Percentiles rank a stretch among this genome's conserved stretches.
Conservation (phyloP, 2,888 invertebrate species). For the Hirudinaria manillensis region DNA sequence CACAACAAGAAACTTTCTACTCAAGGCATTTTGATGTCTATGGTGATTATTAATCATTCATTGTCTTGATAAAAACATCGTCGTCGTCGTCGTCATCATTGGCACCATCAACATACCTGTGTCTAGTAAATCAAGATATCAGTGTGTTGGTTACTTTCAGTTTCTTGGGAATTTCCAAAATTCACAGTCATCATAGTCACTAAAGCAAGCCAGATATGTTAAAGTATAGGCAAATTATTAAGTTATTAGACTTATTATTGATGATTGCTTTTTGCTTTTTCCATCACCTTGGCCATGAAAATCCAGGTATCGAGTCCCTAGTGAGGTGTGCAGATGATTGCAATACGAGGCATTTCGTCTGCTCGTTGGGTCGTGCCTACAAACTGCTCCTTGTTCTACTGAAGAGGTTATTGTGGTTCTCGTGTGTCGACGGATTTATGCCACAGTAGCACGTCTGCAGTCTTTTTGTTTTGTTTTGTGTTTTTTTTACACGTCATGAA, state of each 20-base stretch:
- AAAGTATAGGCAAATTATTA: background rate
- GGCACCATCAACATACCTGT: too few species aligned
- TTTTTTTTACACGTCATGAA: too few species aligned
- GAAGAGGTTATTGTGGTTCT: background rate
- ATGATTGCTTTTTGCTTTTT: background rate
- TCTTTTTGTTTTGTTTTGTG: too few species aligned
- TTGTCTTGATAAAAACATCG: background rate
- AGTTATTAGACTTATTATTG: background rate
- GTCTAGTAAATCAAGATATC: too few species aligned
- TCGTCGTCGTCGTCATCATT: too few species aligned
- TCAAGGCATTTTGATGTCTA: background rate
- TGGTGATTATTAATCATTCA: background rate
- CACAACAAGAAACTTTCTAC: slow-evolving; percentile 12
- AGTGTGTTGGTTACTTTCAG: too few species aligned
- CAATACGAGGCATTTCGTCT: background rate
- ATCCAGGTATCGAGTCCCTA: slow-evolving; percentile 12
- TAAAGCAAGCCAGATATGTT: background rate
- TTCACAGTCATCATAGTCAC: background rate
- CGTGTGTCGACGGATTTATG: background rate
- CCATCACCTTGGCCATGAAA: background rate
- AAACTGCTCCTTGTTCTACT: background rate
- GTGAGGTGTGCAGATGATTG: background rate
- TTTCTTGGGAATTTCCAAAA: too few species aligned
- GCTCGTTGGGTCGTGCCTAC: background rate
- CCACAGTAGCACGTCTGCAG: background rate